Base-by-base conservation (phyloP, 2,113 vertebrate species). In the Anguilla japonica region DNA sequence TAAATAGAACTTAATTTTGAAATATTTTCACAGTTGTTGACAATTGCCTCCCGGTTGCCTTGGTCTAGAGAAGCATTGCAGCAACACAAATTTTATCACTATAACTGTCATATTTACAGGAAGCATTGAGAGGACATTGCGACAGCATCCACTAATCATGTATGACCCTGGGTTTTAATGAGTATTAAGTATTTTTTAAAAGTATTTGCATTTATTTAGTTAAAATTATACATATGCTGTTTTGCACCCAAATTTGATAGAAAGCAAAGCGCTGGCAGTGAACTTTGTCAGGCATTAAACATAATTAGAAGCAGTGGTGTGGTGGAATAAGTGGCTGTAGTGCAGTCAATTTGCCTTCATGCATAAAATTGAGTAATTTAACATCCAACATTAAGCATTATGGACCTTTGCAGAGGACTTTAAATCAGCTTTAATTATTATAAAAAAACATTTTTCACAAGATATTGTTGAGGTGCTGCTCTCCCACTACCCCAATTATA, bases 381-480 rank as follows among this genome's bases (percentile, higher is more conserved):
- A 18, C 67, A 82, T 81, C 84, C 46, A 29, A 82, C 84, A 83
- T 84, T 85, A 82, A 63, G 22, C 63, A 81, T 85, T 85, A 85
- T 82, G 80, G 83, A 56, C 14, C 14, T 29, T 82, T 78, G 82
- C 50, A 63, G 41, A 46, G 22, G 63, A 16, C 75, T 56, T 85
- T 88, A 85, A 85, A 82, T 16, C 60, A 26, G 79, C 40, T 41
- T 29, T 53, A 80, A 82, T 41, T 60, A 53, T 22, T 83, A 16
- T 1, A 29, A 67, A 82, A 56, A 67, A 60, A 41, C 71, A 56
- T 81, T 16, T 71, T 11, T 40, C 60, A 81, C 78, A 22, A 84
- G 82, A 87, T 39, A 63, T 63, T 82, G 71, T 29, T 34, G 9
- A 75, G 26, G 26, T 75, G 5, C n/a, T 29, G 5, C 6, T 34